Percentiles rank a stretch among this genome's conserved stretches.
These are phyloP conservation scores for Aplodontia rufa DNA, from an alignment of 2,113 vertebrate species.

Conservation along the genomic window DNA sequence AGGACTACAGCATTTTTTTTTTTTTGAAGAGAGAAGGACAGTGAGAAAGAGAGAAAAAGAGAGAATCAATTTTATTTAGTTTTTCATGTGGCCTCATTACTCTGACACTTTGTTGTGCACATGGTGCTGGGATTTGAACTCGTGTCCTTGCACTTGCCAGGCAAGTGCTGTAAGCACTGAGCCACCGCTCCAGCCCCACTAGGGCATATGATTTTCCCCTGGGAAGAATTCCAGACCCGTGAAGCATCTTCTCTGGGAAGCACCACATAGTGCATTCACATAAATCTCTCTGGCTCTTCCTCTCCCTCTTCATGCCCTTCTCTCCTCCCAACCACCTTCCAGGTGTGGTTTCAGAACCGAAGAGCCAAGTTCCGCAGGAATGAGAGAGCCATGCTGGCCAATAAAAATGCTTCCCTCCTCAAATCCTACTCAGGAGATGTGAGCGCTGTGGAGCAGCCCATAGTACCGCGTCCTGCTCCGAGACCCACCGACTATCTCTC, in stretches of 20 bases:
- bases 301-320: neutral
- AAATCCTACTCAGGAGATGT: constrained; percentile 97
- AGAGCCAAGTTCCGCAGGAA: constrained; percentile 98
- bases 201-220: neutral
- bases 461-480: constrained; percentile 95
- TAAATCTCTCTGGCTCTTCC: neutral
- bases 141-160: no score
- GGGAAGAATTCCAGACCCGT: neutral
- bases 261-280: no score
- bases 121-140: no score
- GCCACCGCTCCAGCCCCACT: no score
- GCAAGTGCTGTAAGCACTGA: no score
- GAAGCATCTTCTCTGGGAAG: neutral
- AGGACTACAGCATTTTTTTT: neutral
- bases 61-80: no score
- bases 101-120: no score
- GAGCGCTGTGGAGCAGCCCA: constrained; percentile 97
- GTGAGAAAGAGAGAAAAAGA: no score
- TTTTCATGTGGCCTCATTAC: no score
- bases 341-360: constrained; percentile 99
- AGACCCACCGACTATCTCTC: constrained; percentile 97
- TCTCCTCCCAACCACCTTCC: constrained; percentile 9
- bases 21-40: no score
- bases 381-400: constrained; percentile 98
- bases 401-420: constrained; percentile 97